These are phyloP conservation scores for Abrostola tripartita DNA, from an alignment of 2,888 invertebrate species.

Conservation along the genomic window DNA sequence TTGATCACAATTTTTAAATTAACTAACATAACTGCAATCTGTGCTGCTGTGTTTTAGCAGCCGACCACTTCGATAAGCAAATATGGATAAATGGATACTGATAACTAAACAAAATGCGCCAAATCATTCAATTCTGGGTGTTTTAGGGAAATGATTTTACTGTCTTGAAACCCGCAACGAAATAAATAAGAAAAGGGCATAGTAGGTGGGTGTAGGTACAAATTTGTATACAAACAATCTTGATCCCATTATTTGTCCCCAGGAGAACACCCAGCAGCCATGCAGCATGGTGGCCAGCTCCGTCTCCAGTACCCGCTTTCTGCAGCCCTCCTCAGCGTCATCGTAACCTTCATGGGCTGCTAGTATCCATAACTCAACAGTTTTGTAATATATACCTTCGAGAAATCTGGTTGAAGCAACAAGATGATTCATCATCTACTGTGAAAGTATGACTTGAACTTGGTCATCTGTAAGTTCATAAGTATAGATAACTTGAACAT, in stretches of 20 bases:
- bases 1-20: no score
- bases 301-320: constrained; percentile 92
- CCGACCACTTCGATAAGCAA: no score
- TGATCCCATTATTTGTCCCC: constrained; percentile 52
- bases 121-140: no score
- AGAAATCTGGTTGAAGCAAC: constrained; percentile 14
- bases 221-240: not conserved
- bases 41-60: no score
- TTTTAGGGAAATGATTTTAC: no score
- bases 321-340: constrained; percentile 91
- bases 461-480: constrained; percentile 12
- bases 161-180: no score
- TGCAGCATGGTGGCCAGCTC: constrained; percentile 93
- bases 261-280: constrained; percentile 96
- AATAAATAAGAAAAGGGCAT: no score
- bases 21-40: no score
- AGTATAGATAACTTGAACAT: constrained; percentile 22
- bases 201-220: not conserved
- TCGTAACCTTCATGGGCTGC: constrained; percentile 89
- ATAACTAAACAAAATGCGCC: no score
- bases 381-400: constrained; percentile 45
- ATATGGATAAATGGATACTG: no score
- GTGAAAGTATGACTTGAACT: constrained; percentile 4
- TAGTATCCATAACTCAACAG: constrained; percentile 64
- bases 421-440: not conserved